Evolutionary conservation across 2,888 invertebrate genomes (phyloP).

Genomic region (Perdita meconis): DNA sequence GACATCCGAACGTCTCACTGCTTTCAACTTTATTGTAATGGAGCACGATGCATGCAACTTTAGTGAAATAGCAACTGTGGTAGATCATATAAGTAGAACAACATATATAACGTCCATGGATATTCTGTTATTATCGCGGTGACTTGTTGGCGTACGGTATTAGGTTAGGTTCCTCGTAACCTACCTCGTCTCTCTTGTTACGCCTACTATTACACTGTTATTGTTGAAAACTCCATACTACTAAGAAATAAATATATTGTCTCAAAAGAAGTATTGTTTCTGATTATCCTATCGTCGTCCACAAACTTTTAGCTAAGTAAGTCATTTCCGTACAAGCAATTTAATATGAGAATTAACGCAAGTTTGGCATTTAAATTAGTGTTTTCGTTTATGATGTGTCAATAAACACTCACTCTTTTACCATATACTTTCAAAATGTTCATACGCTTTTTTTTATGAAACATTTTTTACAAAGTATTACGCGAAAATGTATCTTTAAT

Average conservation of each 20-base stretch:
- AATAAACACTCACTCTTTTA: too few relatives aligned
- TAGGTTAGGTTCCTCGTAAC: constrained; percentile 82
- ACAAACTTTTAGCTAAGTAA: background rate
- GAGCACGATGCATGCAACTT: constrained; percentile 21
- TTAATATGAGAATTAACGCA: too few relatives aligned
- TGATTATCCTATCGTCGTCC: background rate
- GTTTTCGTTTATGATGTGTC: too few relatives aligned
- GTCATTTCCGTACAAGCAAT: too few relatives aligned
- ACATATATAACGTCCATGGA: constrained; percentile 30
- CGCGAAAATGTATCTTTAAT: too few relatives aligned
- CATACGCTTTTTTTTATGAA: too few relatives aligned
- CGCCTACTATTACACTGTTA: constrained; percentile 84
- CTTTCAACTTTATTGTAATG: background rate
- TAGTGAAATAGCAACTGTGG: constrained; percentile 29
- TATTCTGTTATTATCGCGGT: constrained; percentile 64
- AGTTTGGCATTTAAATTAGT: too few relatives aligned
- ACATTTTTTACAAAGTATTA: too few relatives aligned
- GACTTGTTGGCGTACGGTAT: constrained; percentile 83
- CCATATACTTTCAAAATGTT: too few relatives aligned
- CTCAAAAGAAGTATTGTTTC: constrained; percentile 71
- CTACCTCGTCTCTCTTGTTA: constrained; percentile 84
- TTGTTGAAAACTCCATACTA: constrained; percentile 84
- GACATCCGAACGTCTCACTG: background rate
- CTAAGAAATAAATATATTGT: constrained; percentile 84
- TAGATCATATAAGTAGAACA: constrained; percentile 21